Conservation (phyloP, 2,113 vertebrate species). For the Phrynosoma blainvillii region DNA sequence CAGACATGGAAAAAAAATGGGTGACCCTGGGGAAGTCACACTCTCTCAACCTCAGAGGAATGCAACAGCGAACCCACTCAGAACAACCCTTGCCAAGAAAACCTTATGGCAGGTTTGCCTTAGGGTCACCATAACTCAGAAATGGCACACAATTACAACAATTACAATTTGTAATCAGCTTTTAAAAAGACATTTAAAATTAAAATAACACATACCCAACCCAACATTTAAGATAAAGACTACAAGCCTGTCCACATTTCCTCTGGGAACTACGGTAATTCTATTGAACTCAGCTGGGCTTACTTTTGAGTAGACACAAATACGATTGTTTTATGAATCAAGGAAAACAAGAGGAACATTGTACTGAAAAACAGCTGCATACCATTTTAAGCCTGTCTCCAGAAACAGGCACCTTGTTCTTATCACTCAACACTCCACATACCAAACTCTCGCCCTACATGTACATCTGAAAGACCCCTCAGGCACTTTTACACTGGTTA, state of each 20-base stretch:
- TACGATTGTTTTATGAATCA: too few species aligned
- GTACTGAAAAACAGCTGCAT: background rate
- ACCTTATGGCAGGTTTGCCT: too few species aligned
- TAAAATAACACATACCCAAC: too few species aligned
- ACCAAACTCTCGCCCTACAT: too few species aligned
- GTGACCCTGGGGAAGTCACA: too few species aligned
- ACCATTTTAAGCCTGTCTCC: background rate
- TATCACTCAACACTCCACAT: background rate
- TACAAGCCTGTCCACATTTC: background rate
- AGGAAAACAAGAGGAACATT: background rate
- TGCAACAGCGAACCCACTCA: too few species aligned
- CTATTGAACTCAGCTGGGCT: background rate
- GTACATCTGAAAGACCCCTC: background rate
- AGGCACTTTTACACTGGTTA: too few species aligned
- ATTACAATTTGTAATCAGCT: background rate
- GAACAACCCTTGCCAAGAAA: too few species aligned
- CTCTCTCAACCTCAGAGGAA: too few species aligned
- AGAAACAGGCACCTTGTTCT: background rate
- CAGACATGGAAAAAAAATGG: too few species aligned
- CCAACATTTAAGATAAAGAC: background rate
- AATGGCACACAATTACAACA: background rate
- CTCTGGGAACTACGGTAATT: background rate
- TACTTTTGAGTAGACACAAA: background rate
- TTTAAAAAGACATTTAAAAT: background rate
- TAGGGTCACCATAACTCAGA: too few species aligned